Base-by-base conservation (phyloP, 1,140 invertebrate species). In the Apis laboriosa region DNA sequence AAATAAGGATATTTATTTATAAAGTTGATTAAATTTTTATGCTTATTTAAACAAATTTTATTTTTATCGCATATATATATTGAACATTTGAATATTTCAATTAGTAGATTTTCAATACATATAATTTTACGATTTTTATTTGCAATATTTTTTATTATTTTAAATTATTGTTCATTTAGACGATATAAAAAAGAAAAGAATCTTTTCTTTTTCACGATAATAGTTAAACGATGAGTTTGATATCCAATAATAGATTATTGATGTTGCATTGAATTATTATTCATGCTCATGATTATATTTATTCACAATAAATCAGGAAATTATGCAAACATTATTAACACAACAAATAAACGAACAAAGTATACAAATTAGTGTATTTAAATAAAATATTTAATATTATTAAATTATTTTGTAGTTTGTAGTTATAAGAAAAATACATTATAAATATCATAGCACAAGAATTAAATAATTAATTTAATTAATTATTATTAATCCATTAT, bases 201-300 rank as follows among this genome's bases (percentile, higher is more conserved):
- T 24, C 2, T 19, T 73, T 56, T 53, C n/a, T 70, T 70, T 73
- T 28, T 56, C 71, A 58, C 28, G 55, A 0, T 73, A 73, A 73
- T 28, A 56, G 13, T 8, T 15, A 60, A n/a, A n/a, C 58, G n/a
- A 13, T 17, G 19, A 34, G 17, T 34, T 73, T 34, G 55, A 49
- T 24, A 53, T 73, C 28, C 53, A 73, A 28, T 73, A 73, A 73
- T 73, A 73, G 71, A 73, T 73, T 56, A 55, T 2, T n/a, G 19
- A 34, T 13, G 55, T n/a, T 34, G 21, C 19, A 56, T 71, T 19
- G 51, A 55, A 55, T 72, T 56, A 56, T 0, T 34, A 72, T 34
- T 56, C 19, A 21, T 9, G 5, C 19, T 58, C 28, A 12, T 21
- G 24, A 34, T 19, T 72, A 28, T 28, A 68, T 55, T 55, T 66